Evolutionary conservation across 2,797 vertebrate genomes (phyloP).

Genomic region (Monodelphis domestica): DNA sequence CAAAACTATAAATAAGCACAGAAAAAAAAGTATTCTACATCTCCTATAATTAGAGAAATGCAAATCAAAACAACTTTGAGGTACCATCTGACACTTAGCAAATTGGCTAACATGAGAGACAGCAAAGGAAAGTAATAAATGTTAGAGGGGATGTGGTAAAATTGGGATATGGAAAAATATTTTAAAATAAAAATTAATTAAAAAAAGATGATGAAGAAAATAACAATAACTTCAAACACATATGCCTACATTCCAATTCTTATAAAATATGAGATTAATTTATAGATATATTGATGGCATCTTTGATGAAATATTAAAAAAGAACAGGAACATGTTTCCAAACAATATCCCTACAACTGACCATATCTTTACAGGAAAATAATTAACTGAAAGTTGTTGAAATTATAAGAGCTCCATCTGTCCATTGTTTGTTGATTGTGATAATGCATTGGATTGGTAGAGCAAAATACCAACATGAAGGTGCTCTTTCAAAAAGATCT

Average conservation of each 20-base stretch:
- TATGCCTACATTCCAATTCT: background rate
- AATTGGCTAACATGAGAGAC: too few relatives aligned
- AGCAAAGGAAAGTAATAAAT: too few relatives aligned
- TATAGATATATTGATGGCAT: background rate
- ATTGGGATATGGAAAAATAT: too few relatives aligned
- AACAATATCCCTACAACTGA: background rate
- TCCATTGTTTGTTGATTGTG: background rate
- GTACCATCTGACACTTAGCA: too few relatives aligned
- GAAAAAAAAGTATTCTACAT: too few relatives aligned
- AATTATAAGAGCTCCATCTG: background rate
- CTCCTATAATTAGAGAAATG: too few relatives aligned
- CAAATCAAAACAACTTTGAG: too few relatives aligned
- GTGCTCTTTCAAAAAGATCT: background rate
- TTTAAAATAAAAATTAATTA: too few relatives aligned
- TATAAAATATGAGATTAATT: background rate
- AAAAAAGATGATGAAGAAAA: background rate
- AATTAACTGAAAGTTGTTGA: background rate
- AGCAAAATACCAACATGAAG: background rate
- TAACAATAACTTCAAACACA: background rate
- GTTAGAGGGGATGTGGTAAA: too few relatives aligned
- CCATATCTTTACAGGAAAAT: background rate
- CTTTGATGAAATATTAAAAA: background rate
- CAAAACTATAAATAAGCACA: too few relatives aligned
- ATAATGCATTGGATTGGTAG: background rate
- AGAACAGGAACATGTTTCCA: background rate